Evolutionary conservation across 2,113 vertebrate species (phyloP).

Genomic region (Tetraodon nigroviridis): DNA sequence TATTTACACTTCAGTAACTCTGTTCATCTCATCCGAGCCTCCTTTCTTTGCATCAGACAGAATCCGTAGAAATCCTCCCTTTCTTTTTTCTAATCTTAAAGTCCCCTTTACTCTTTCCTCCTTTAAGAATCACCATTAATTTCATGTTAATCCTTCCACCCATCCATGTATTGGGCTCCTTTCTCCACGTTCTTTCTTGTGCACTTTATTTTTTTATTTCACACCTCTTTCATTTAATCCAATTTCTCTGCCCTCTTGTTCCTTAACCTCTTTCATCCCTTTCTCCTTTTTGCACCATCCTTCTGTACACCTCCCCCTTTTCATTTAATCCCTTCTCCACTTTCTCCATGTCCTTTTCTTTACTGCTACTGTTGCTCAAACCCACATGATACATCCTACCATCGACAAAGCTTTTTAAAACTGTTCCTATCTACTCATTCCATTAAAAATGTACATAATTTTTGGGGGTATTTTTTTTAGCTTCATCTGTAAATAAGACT

Average conservation of each 20-base stretch:
- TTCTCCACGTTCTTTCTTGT: constrained; percentile 5
- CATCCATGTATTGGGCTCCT: constrained; percentile 16
- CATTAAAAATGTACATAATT: too few relatives aligned
- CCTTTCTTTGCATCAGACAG: constrained; percentile 9
- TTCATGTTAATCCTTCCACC: constrained; percentile 40
- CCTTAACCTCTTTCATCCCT: constrained; percentile 25
- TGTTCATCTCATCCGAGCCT: constrained; percentile 13
- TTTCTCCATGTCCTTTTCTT: background rate
- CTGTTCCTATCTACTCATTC: too few relatives aligned
- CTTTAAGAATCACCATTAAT: constrained; percentile 25
- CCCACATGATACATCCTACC: too few relatives aligned
- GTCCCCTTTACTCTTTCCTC: constrained; percentile 34
- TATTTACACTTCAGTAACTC: background rate
- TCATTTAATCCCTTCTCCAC: constrained; percentile 16
- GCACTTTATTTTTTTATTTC: constrained; percentile 29
- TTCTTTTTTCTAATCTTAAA: constrained; percentile 36
- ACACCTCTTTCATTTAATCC: constrained; percentile 51
- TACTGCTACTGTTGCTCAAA: background rate
- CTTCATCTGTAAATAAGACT: too few relatives aligned
- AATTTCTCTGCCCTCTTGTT: constrained; percentile 12
- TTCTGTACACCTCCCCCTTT: background rate
- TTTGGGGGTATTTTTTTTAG: too few relatives aligned
- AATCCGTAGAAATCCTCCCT: constrained; percentile 18
- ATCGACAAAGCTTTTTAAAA: too few relatives aligned
- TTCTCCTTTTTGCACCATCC: constrained; percentile 5